Percentiles rank a stretch among this genome's conserved stretches.
phyloP scores from a whole-genome alignment of 2,113 vertebrate species.

The Lates calcarifer region DNA sequence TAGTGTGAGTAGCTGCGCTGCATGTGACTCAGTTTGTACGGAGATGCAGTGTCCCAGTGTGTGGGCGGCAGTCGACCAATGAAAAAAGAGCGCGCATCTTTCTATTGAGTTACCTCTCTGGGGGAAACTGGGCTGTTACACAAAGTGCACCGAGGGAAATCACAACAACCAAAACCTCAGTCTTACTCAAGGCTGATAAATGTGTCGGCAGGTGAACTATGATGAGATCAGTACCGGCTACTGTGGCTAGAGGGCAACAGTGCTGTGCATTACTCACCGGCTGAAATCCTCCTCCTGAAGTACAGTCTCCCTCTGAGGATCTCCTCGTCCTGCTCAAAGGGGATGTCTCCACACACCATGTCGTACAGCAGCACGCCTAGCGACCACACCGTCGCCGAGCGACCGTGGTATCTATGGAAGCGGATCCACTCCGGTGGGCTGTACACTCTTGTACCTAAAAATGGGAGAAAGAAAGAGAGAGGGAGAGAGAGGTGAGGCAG shows the following conservation, averaged over 20 bases:
- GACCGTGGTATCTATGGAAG: constrained; percentile 96
- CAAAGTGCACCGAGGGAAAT: constrained; percentile 24
- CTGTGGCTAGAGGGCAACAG: constrained; percentile 71
- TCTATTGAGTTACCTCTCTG: constrained; percentile 24
- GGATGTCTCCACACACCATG: constrained; percentile 99
- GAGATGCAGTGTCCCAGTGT: constrained; percentile 12
- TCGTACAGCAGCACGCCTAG: constrained; percentile 96
- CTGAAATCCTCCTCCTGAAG: constrained; percentile 93
- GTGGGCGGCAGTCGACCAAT: constrained; percentile 16
- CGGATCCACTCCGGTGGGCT: constrained; percentile 98
- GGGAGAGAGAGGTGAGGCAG: background rate
- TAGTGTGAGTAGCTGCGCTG: background rate
- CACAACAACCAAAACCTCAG: background rate
- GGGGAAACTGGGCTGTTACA: constrained; percentile 22
- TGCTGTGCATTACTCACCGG: constrained; percentile 84
- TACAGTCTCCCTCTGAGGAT: constrained; percentile 92
- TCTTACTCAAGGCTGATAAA: constrained; percentile 2
- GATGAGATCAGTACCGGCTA: constrained; percentile 45
- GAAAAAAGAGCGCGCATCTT: constrained; percentile 7
- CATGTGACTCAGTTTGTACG: constrained; percentile 26
- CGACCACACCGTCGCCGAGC: constrained; percentile 97
- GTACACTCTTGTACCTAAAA: constrained; percentile 94
- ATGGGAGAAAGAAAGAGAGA: background rate
- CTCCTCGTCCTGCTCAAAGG: constrained; percentile 98
- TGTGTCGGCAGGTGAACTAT: too few species aligned